A percentile compares a stretch with the other conserved stretches of the same genome.
phyloP scores from a whole-genome alignment of 2,888 invertebrate species.

The Morpho helenor region DNA sequence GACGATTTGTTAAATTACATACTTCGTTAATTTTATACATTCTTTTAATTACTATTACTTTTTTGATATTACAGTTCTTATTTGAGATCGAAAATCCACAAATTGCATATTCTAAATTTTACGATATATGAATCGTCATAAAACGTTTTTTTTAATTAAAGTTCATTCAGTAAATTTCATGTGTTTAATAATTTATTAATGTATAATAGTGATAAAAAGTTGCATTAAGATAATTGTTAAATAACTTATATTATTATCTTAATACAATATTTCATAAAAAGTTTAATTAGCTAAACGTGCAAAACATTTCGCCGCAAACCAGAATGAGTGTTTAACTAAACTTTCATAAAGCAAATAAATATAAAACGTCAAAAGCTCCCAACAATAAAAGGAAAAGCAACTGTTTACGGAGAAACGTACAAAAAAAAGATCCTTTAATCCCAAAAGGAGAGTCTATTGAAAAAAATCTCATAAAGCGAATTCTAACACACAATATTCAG shows the following conservation, averaged over 20 bases:
- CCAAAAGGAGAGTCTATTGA: constrained; percentile 57
- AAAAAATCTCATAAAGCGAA: constrained; percentile 73
- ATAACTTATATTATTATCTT: too few species aligned
- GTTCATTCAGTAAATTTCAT: neutral
- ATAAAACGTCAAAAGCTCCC: constrained; percentile 32
- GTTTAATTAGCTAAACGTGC: neutral
- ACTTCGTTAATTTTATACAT: neutral
- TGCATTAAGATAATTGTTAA: too few species aligned
- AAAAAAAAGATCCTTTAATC: constrained; percentile 58
- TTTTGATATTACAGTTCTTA: too few species aligned
- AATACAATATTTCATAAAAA: too few species aligned
- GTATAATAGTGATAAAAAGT: too few species aligned
- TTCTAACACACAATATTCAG: constrained; percentile 72
- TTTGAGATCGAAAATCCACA: too few species aligned
- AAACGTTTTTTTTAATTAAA: too few species aligned
- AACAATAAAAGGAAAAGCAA: constrained; percentile 45
- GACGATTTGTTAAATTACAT: constrained; percentile 13
- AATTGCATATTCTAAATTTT: too few species aligned
- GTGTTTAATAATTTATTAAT: neutral
- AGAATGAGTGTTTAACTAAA: constrained; percentile 15
- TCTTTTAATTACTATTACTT: neutral
- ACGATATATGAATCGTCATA: too few species aligned
- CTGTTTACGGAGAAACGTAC: constrained; percentile 51
- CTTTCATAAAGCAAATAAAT: constrained; percentile 14
- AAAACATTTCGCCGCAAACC: constrained; percentile 7